Evolutionary conservation across 2,113 vertebrate genomes (phyloP).

Genomic region (Paraplagusia blochii): DNA sequence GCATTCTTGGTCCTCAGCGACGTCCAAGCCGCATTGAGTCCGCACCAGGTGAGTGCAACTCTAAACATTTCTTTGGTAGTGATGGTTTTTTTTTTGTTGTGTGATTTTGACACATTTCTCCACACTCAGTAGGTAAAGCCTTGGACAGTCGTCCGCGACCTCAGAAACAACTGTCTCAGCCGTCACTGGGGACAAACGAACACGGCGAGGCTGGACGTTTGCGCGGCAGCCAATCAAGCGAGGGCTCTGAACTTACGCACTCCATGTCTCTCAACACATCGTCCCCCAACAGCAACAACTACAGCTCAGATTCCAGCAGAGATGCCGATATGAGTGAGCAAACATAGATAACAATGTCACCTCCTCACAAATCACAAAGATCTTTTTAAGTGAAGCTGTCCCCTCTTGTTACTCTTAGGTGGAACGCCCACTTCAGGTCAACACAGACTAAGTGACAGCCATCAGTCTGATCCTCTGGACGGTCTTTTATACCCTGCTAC

Average conservation of each 20-base stretch:
- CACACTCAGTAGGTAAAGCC: constrained; percentile 78
- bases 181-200: constrained; percentile 79
- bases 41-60: constrained; percentile 78
- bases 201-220: constrained; percentile 76
- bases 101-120: background rate
- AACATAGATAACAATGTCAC: background rate
- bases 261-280: constrained; percentile 70
- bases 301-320: constrained; percentile 76
- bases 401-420: constrained; percentile 5
- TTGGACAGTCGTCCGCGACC: constrained; percentile 83
- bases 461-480: constrained; percentile 78
- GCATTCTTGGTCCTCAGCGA: constrained; percentile 86
- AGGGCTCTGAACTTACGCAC: constrained; percentile 78
- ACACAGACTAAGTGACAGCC: constrained; percentile 78
- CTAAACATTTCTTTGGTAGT: background rate
- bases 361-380: background rate
- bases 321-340: constrained; percentile 69
- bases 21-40: constrained; percentile 86
- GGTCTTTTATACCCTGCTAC: constrained; percentile 75
- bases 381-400: background rate
- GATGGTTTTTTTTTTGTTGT: background rate
- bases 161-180: constrained; percentile 83
- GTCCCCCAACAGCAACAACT: constrained; percentile 62
- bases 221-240: constrained; percentile 80
- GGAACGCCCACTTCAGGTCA: constrained; percentile 53